phyloP scores from a whole-genome alignment of 2,797 vertebrate species.

The Falco naumanni region DNA sequence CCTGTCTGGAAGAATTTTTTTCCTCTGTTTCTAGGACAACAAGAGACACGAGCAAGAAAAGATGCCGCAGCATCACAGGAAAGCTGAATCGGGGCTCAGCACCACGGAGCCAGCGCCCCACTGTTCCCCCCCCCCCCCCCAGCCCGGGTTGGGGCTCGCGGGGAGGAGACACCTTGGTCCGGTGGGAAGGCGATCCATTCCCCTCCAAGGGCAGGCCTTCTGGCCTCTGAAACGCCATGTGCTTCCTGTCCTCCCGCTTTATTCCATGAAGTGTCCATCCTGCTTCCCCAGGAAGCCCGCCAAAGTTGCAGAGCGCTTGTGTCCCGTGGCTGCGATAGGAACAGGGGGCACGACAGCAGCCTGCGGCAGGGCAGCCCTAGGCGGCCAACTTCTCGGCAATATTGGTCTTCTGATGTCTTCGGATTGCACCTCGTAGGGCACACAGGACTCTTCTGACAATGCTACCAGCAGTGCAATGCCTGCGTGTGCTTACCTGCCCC shows the following conservation, averaged over 20 bases:
- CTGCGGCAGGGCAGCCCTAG: neutral
- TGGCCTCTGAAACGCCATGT: neutral
- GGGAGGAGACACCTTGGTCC: neutral
- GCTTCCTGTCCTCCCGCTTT: neutral
- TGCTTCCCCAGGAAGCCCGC: neutral
- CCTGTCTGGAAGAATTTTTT: conserved; percentile 27
- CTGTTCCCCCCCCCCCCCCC: neutral
- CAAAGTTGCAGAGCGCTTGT: neutral
- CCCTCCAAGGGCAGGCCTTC: neutral
- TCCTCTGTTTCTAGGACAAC: conserved; percentile 71
- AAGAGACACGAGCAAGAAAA: conserved; percentile 34
- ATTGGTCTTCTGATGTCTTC: neutral
- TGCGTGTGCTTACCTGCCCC: neutral
- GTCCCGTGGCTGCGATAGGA: neutral
- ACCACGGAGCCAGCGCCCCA: neutral
- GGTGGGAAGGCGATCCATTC: neutral
- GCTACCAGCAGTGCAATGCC: neutral
- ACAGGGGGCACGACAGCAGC: neutral
- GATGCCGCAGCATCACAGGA: conserved; percentile 1
- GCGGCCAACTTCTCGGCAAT: neutral
- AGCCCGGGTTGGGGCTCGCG: neutral
- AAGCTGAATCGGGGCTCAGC: neutral
- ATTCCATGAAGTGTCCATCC: neutral
- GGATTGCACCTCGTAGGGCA: neutral
- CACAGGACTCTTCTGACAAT: neutral